A percentile compares a stretch with the other conserved stretches of the same genome.
Evolutionary conservation across 1,140 invertebrate species (phyloP).

Genomic region (Penaeus vannamei): DNA sequence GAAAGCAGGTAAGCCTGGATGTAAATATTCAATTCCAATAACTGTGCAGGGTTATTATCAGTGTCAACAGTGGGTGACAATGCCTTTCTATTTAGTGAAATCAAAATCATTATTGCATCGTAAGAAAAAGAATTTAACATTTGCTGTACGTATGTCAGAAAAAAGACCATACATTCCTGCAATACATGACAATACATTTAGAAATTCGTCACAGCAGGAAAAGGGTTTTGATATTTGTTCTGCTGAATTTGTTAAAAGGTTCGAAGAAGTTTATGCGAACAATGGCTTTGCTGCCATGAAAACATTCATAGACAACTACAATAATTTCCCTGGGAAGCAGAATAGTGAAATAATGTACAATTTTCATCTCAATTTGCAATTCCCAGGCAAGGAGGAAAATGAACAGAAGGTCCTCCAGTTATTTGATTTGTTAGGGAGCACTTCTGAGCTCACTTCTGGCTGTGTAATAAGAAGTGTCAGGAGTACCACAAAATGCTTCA

Average conservation of each 20-base stretch:
- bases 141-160: conserved; percentile 34
- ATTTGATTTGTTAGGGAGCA: not conserved
- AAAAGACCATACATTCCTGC: conserved; percentile 20
- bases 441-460: not conserved
- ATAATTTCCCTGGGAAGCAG: too few species aligned
- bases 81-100: conserved; percentile 10
- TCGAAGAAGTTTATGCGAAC: not conserved
- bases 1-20: not conserved
- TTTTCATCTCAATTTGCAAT: not conserved
- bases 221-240: not conserved
- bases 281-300: too few species aligned
- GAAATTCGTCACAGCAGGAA: not conserved
- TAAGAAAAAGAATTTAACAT: not conserved
- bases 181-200: conserved; percentile 54
- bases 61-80: conserved; percentile 44
- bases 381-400: not conserved
- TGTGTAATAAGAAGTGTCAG: conserved; percentile 24
- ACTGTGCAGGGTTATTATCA: conserved; percentile 12
- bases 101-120: conserved; percentile 44
- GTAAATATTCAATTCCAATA: not conserved
- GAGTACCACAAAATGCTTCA: conserved; percentile 35
- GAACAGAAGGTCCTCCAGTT: not conserved
- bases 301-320: too few species aligned
- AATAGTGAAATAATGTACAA: too few species aligned
- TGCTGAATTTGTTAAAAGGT: not conserved